These are phyloP conservation scores for Catharus minimus DNA, from an alignment of 2,113 vertebrate species.

Conservation along the genomic window DNA sequence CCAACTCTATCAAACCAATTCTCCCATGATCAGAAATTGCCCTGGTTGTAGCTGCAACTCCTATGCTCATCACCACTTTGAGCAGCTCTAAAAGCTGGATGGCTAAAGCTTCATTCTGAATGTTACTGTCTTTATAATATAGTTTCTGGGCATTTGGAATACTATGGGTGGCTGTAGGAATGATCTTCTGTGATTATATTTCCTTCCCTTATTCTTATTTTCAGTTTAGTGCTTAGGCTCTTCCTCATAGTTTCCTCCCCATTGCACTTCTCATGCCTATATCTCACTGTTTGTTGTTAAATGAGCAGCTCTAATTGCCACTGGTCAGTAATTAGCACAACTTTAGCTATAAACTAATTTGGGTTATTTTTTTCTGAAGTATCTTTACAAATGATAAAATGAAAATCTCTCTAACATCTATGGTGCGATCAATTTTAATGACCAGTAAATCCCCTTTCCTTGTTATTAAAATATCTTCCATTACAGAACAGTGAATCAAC, in stretches of 20 bases:
- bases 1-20: not conserved
- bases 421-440: not conserved
- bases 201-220: not conserved
- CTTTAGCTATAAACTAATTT: not conserved
- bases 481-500: not conserved
- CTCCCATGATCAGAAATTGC: not conserved
- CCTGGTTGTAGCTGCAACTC: not conserved
- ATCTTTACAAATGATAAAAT: not conserved
- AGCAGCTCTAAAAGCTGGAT: not conserved
- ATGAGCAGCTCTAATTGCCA: not conserved
- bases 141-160: not conserved
- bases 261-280: not conserved
- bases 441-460: not conserved
- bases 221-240: not conserved
- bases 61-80: accelerated
- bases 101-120: not conserved
- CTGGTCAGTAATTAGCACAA: not conserved
- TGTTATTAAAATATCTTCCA: not conserved
- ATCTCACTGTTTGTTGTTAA: not conserved
- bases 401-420: not conserved
- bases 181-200: not conserved
- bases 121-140: not conserved
- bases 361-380: not conserved
- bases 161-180: accelerated
- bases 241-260: not conserved